Base-by-base conservation (phyloP, 2,113 vertebrate species). In the Machaerirhynchus nigripectus region DNA sequence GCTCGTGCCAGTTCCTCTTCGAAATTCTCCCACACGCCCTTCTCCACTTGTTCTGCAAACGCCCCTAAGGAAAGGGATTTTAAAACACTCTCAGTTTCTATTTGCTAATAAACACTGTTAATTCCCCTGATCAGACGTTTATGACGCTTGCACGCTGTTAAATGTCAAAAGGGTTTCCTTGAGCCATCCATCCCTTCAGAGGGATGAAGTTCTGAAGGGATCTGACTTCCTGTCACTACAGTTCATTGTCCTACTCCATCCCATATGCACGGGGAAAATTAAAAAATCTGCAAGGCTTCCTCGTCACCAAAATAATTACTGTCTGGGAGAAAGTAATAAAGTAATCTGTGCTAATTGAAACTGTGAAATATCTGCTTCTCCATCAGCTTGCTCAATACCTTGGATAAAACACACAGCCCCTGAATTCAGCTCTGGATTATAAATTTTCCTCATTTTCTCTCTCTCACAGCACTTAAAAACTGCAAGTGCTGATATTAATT, bases 291-390 rank as follows among this genome's bases (percentile, higher is more conserved):
- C 92, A 73, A 94, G 96, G 92, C 86, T 94, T 90, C 80, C 89
- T 88, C 96, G 75, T 93, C 61, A 7, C 10, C 31, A 44, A 60
- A 86, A 70, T 97, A 96, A 97, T 97, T 94, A 95, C 95, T 93
- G 89, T 55, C 88, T 96, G 67, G 28, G 78, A 96, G 87, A 91
- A 95, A 94, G 91, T 93, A 92, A 96, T 96, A 86, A 95, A 95
- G 70, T 96, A 84, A 98, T 94, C 84, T 88, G 70, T 89, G 84
- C 91, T 98, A 97, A 98, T 93, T 97, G 93, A 92, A 97, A 96
- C 87, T 81, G 87, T 97, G 97, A 98, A 97, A 95, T 97, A 96
- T 22, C 84, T 81, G 68, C 61, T 80, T 10, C 89, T 92, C 84
- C 93, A 95, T 68, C 94, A 80, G 80, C 92, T 84, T 31, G 68